These are phyloP conservation scores for Hermodice carunculata DNA, from an alignment of 2,888 invertebrate species.

Conservation along the genomic window DNA sequence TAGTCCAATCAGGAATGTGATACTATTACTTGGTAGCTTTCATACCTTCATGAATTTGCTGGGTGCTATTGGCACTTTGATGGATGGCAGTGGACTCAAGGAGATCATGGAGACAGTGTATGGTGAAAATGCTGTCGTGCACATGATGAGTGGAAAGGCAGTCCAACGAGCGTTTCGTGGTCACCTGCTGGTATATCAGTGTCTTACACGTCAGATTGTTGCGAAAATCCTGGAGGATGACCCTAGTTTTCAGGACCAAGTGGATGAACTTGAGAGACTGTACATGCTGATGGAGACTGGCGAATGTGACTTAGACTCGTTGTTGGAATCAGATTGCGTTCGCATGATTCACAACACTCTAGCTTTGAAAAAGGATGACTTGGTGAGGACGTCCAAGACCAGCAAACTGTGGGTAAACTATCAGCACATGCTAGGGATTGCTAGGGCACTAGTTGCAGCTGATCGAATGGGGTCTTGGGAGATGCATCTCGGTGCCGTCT, in stretches of 20 bases:
- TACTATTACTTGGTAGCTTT: slow-evolving; percentile 16
- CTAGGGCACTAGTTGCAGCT: slow-evolving; percentile 18
- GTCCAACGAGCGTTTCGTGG: slow-evolving; percentile 24
- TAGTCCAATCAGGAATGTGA: slow-evolving; percentile 10
- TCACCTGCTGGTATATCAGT: slow-evolving; percentile 24
- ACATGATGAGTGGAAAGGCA: slow-evolving; percentile 22
- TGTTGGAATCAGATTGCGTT: slow-evolving; percentile 7
- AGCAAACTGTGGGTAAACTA: slow-evolving; percentile 26
- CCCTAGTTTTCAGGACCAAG: slow-evolving; percentile 13
- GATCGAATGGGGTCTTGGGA: slow-evolving; percentile 33
- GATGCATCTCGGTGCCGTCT: slow-evolving; percentile 15
- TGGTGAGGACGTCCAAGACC: slow-evolving; percentile 13
- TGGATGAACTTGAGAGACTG: slow-evolving; percentile 14
- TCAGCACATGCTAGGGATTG: slow-evolving; percentile 23
- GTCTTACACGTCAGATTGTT: slow-evolving; percentile 21
- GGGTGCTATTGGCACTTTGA: slow-evolving; percentile 19
- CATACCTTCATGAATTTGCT: slow-evolving; percentile 23
- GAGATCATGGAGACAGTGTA: slow-evolving; percentile 9
- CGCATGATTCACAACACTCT: neutral
- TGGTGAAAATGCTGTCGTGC: slow-evolving; percentile 18
- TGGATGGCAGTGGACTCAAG: slow-evolving; percentile 6
- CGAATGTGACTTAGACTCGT: slow-evolving; percentile 8
- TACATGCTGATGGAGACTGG: slow-evolving; percentile 9
- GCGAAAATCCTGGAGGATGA: slow-evolving; percentile 6
- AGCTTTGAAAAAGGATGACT: slow-evolving; percentile 14